A percentile compares a stretch with the other conserved stretches of the same genome.
Evolutionary conservation across 2,797 vertebrate species (phyloP).

Genomic region (Enoplosus armatus): DNA sequence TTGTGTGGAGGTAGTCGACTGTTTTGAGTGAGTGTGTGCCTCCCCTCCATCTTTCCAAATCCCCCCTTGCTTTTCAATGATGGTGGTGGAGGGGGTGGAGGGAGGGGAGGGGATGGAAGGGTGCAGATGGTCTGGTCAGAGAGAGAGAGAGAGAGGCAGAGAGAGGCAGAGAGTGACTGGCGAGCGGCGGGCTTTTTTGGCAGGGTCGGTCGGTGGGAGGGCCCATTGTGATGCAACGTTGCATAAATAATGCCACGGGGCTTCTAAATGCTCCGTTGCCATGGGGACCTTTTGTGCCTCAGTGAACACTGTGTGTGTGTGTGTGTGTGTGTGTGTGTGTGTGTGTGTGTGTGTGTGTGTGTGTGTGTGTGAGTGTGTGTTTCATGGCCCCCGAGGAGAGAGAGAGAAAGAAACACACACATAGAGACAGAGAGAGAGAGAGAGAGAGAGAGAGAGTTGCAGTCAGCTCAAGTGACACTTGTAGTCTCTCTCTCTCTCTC

Average conservation of each 20-base stretch:
- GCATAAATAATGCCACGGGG: constrained; percentile 92
- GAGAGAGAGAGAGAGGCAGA: constrained; percentile 29
- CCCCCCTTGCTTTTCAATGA: constrained; percentile 54
- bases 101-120: background rate
- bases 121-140: constrained; percentile 70
- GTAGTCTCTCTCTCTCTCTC: constrained; percentile 62
- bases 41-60: constrained; percentile 25
- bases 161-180: constrained; percentile 64
- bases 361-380: constrained; percentile 53
- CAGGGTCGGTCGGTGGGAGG: constrained; percentile 86
- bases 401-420: constrained; percentile 55
- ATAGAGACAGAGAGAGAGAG: constrained; percentile 33
- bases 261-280: constrained; percentile 92
- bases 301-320: constrained; percentile 85
- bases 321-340: constrained; percentile 53
- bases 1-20: constrained; percentile 10
- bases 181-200: constrained; percentile 85
- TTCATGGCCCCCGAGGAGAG: constrained; percentile 63
- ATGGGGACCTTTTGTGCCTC: constrained; percentile 98
- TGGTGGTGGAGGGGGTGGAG: constrained; percentile 19
- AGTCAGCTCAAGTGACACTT: constrained; percentile 82
- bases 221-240: constrained; percentile 92
- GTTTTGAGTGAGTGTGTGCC: constrained; percentile 13
- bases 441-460: constrained; percentile 59
- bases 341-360: constrained; percentile 73